Evolutionary conservation across 2,113 vertebrate species (phyloP).

Genomic region (Prolemur simus): DNA sequence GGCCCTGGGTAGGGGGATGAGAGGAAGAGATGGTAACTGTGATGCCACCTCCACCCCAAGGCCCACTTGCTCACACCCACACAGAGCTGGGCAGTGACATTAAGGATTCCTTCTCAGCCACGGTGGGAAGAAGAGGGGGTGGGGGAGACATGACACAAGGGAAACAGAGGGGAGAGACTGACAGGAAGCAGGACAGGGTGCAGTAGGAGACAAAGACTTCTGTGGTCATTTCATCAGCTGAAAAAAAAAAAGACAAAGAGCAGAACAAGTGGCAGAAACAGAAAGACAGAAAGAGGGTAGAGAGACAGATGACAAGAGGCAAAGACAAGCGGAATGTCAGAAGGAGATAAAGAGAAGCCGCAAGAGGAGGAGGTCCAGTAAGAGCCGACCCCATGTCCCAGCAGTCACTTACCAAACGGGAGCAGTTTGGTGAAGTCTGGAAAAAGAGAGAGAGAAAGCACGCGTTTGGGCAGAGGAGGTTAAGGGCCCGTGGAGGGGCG

Average conservation of each 20-base stretch:
- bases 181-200: neutral
- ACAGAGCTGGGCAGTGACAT: neutral
- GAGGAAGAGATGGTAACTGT: slow-evolving; percentile 73
- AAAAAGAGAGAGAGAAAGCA: slow-evolving; percentile 89
- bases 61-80: neutral
- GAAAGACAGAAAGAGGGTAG: neutral
- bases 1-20: slow-evolving; percentile 84
- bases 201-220: neutral
- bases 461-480: slow-evolving; percentile 84
- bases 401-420: slow-evolving; percentile 90
- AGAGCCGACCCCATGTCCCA: neutral
- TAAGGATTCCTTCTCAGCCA: neutral
- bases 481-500: slow-evolving; percentile 59
- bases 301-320: slow-evolving; percentile 19
- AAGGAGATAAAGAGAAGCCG: slow-evolving; percentile 29
- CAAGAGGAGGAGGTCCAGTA: slow-evolving; percentile 30
- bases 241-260: neutral
- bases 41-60: neutral
- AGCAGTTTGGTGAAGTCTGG: slow-evolving; percentile 89
- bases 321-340: neutral
- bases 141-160: neutral
- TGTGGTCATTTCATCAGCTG: no score
- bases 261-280: neutral
- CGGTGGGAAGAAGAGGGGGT: neutral
- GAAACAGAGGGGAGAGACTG: slow-evolving; percentile 8